Base-by-base conservation (phyloP, 30 jellyfish, hydroid and myxozoan species). In the Mastigias papua region DNA sequence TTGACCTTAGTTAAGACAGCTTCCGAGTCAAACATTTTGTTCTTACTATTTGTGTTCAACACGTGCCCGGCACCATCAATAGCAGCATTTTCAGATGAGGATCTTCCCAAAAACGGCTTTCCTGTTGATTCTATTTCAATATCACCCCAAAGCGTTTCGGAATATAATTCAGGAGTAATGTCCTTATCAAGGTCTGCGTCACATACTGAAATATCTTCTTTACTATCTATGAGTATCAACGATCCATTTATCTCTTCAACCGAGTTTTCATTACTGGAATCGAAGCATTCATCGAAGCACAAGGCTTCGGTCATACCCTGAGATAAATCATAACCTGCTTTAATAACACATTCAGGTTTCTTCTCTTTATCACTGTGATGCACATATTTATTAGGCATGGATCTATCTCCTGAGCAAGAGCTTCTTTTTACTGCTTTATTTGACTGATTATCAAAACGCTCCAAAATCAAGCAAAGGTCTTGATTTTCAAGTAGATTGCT, bases 141-240 rank as follows among this genome's bases (percentile, higher is more conserved):
- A 35, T 80, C 90, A 20, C 33, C 81, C 54, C 78, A 80, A 19
- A 32, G 60, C 48, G 57, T 9, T 25, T 80, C 81, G 26, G 90
- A 80, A 51, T 61, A 80, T 62, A 80, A 80, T 58, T 80, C 90
- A 34, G 69, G 78, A 3, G 90, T 58, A 65, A 32, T 80, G 74
- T 80, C 82, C 34, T 8, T 80, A 19, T 62, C 42, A 33, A 19
- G 15, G 1, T 51, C 90, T 2, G 48, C 21, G 15, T 65, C 72
- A 21, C 37, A 30, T 26, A 50, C 26, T 8, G 66, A 48, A 9
- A 34, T 9, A 13, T 63, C 81, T 23, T 80, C 90, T 46, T 34
- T 61, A 10, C 58, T 15, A 32, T 46, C 34, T 31, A 80, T 80
- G 49, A 80, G 54, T 31, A 80, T 80, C 25, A 80, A 42, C 19